A percentile compares a stretch with the other conserved stretches of the same genome.
Conservation (phyloP, 1,140 invertebrate genomes). For the Trissolcus basalis region DNA sequence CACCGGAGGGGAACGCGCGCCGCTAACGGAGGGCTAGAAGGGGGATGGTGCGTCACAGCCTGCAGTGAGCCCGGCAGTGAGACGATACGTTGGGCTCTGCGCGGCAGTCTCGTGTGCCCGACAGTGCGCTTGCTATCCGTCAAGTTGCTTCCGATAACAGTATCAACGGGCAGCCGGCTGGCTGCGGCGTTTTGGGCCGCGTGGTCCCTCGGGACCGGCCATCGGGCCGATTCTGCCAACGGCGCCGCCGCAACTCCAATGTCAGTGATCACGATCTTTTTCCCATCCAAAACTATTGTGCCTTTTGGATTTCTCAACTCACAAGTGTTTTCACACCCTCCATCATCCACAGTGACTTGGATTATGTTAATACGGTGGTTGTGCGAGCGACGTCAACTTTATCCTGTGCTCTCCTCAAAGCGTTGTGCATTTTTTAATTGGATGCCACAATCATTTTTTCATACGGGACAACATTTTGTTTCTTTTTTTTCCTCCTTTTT, state of each 20-base stretch:
- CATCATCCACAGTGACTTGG: too few relatives aligned
- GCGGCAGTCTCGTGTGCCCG: conserved; percentile 70
- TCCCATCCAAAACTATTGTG: not conserved
- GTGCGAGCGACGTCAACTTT: too few relatives aligned
- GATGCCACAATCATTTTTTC: too few relatives aligned
- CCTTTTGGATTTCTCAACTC: too few relatives aligned
- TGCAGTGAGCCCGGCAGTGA: conserved; percentile 75
- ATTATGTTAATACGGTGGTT: too few relatives aligned
- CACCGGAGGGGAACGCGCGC: conserved; percentile 58
- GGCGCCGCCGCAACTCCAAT: too few relatives aligned
- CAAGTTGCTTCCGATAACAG: conserved; percentile 9
- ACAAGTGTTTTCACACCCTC: too few relatives aligned
- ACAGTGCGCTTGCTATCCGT: conserved; percentile 24
- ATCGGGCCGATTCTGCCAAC: not conserved
- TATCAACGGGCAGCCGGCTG: not conserved
- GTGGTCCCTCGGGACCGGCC: not conserved
- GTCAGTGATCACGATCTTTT: not conserved
- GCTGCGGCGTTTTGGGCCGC: conserved; percentile 1
- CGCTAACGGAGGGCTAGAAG: conserved; percentile 60
- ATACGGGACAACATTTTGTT: too few relatives aligned
- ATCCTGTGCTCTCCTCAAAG: too few relatives aligned
- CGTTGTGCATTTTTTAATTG: too few relatives aligned
- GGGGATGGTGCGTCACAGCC: conserved; percentile 72
- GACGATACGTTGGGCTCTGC: conserved; percentile 73
- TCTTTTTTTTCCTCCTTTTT: too few relatives aligned